Percentiles rank a stretch among this genome's conserved stretches.
Evolutionary conservation across 2,888 invertebrate species (phyloP).

Genomic region (Machimus rusticus): DNA sequence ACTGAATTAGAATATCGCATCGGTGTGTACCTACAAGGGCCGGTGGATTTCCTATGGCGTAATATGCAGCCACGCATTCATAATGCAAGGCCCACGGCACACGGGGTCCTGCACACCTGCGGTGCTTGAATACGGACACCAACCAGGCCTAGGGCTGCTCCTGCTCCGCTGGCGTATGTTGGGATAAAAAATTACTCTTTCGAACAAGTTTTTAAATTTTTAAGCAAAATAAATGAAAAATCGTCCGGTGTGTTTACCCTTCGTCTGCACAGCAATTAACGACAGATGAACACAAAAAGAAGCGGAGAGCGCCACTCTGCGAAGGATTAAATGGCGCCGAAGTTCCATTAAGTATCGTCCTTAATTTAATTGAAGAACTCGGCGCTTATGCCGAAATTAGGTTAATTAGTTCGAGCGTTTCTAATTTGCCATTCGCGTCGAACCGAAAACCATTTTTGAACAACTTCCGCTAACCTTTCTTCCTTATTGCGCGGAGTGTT

Average conservation of each 20-base stretch:
- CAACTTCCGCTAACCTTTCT: not conserved
- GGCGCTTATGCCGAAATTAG: not conserved
- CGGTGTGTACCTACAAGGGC: not conserved
- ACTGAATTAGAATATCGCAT: not conserved
- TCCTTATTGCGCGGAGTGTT: not conserved
- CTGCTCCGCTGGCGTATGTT: not conserved
- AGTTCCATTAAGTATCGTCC: constrained; percentile 2
- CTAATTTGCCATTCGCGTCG: constrained; percentile 4
- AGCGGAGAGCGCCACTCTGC: not conserved
- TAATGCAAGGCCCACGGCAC: not conserved
- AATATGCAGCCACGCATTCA: not conserved
- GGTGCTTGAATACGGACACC: not conserved
- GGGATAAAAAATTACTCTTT: not conserved
- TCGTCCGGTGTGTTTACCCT: not conserved
- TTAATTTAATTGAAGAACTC: constrained; percentile 23
- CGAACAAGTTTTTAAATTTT: not conserved
- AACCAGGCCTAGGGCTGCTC: not conserved
- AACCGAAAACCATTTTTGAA: not conserved
- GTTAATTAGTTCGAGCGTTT: constrained; percentile 17
- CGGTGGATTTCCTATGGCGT: not conserved
- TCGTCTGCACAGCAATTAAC: constrained; percentile 4
- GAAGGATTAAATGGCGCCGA: not conserved
- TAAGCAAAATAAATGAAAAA: not conserved
- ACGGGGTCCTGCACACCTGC: not conserved
- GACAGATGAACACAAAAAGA: not conserved